Percentiles rank a stretch among this genome's conserved stretches.
Evolutionary conservation across 2,888 invertebrate genomes (phyloP).

Genomic region (Pteria penguin): DNA sequence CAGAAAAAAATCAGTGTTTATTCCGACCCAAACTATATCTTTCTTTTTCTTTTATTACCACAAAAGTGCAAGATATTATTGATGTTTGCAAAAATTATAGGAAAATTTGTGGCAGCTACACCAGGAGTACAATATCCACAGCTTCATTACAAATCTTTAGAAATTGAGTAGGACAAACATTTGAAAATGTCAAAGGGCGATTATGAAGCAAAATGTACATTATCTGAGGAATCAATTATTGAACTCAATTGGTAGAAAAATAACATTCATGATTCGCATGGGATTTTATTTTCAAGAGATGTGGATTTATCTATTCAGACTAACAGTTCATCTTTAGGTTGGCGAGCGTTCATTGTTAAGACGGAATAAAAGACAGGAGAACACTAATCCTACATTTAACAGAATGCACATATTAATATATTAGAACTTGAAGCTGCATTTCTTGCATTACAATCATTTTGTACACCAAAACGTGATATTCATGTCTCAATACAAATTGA

Average conservation of each 20-base stretch:
- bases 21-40: too few relatives aligned
- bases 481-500: constrained; percentile 35
- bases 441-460: too few relatives aligned
- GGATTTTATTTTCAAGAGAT: background rate
- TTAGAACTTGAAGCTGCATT: too few relatives aligned
- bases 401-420: too few relatives aligned
- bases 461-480: too few relatives aligned
- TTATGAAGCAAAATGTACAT: background rate
- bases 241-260: constrained; percentile 6
- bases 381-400: constrained; percentile 23
- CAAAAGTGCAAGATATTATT: constrained; percentile 8
- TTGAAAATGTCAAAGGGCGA: constrained; percentile 26
- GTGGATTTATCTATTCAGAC: too few relatives aligned
- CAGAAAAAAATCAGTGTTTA: too few relatives aligned
- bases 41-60: constrained; percentile 22
- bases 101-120: too few relatives aligned
- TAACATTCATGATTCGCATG: too few relatives aligned
- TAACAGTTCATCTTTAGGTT: constrained; percentile 19
- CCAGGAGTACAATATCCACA: too few relatives aligned
- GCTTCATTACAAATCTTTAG: constrained; percentile 32
- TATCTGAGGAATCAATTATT: background rate
- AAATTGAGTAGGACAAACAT: constrained; percentile 27
- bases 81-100: background rate
- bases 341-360: constrained; percentile 26
- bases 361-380: constrained; percentile 18